Evolutionary conservation across 37 sponge, comb jelly and placozoan genomes (phyloP).

Genomic region (Ephydatia muelleri): DNA sequence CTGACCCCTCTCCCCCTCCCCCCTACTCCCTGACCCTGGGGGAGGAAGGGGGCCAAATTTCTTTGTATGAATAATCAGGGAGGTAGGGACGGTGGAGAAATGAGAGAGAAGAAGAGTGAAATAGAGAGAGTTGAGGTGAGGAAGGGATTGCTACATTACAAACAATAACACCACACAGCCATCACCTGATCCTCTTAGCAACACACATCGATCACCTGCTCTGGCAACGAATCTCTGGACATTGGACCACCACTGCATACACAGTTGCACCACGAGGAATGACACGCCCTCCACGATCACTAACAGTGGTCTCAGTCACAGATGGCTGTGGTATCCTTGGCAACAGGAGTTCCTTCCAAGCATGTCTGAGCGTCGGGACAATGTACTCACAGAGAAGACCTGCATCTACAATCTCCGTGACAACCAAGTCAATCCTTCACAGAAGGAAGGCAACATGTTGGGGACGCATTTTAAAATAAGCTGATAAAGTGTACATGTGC

Average conservation of each 20-base stretch:
- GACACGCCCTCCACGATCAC: constrained; percentile 38
- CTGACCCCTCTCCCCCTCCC: too few relatives aligned
- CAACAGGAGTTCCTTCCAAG: constrained; percentile 61
- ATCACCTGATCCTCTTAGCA: neutral
- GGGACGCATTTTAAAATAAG: too few relatives aligned
- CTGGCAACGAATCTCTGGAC: constrained; percentile 50
- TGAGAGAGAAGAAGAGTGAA: neutral
- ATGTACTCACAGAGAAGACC: constrained; percentile 72
- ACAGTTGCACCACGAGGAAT: constrained; percentile 74
- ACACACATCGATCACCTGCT: constrained; percentile 36
- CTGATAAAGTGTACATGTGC: too few relatives aligned
- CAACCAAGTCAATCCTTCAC: constrained; percentile 62
- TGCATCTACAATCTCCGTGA: constrained; percentile 82
- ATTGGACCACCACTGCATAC: constrained; percentile 53
- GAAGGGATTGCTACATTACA: neutral
- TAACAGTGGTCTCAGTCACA: neutral
- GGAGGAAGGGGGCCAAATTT: too few relatives aligned
- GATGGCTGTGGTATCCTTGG: neutral
- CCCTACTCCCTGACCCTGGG: too few relatives aligned
- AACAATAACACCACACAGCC: neutral
- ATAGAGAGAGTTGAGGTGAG: constrained; percentile 16
- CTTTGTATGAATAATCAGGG: constrained; percentile 5
- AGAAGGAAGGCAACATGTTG: neutral
- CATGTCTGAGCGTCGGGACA: constrained; percentile 65
- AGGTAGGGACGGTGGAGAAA: constrained; percentile 3